Conservation (phyloP, 2,888 invertebrate genomes). For the Ennomos erosarius region DNA sequence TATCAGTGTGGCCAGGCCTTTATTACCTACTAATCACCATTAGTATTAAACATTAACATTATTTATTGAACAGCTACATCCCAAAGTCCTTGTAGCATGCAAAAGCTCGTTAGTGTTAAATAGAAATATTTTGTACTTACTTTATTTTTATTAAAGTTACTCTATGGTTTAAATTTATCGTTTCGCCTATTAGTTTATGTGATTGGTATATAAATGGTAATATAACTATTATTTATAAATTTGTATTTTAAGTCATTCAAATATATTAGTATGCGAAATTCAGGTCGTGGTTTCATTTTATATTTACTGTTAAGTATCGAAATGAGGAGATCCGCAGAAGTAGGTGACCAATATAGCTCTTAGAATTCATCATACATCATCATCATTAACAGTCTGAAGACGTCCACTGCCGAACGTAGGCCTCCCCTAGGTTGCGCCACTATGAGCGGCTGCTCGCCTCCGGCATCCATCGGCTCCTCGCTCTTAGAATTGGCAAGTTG, state of each 20-base stretch:
- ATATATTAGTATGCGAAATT: constrained; percentile 16
- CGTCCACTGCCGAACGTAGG: too few relatives aligned
- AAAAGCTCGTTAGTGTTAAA: constrained; percentile 26
- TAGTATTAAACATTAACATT: constrained; percentile 35
- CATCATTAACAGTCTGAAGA: too few relatives aligned
- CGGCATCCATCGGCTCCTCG: too few relatives aligned
- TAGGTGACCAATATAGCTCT: too few relatives aligned
- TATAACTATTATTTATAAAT: constrained; percentile 23
- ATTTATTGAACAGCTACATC: constrained; percentile 59
- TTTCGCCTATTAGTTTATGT: constrained; percentile 27
- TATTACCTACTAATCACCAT: too few relatives aligned
- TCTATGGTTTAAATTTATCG: constrained; percentile 7
- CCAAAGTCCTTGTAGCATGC: constrained; percentile 61
- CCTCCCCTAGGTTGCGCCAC: too few relatives aligned
- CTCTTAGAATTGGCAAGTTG: too few relatives aligned
- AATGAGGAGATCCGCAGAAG: too few relatives aligned
- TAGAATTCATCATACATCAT: too few relatives aligned
- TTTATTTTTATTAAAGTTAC: constrained; percentile 18
- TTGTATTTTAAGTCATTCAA: constrained; percentile 1
- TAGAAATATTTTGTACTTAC: constrained; percentile 34
- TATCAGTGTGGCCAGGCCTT: too few relatives aligned
- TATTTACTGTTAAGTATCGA: too few relatives aligned
- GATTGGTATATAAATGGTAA: constrained; percentile 12
- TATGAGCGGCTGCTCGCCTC: too few relatives aligned
- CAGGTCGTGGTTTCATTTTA: constrained; percentile 11